These are phyloP conservation scores for Dendrocopos noguchii DNA, from an alignment of 2,113 vertebrate species.

Conservation along the genomic window DNA sequence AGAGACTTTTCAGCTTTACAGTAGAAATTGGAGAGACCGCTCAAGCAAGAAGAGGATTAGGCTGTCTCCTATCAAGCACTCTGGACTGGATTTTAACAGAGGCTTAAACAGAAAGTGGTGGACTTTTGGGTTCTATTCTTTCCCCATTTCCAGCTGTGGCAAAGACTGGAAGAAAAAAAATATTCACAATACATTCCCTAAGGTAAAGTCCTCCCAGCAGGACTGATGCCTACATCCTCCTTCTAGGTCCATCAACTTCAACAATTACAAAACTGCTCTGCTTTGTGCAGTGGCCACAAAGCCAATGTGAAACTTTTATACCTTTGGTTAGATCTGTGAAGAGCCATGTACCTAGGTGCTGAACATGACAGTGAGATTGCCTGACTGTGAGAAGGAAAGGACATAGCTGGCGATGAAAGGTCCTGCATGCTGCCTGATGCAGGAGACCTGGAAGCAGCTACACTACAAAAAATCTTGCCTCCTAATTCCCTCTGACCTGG, in stretches of 20 bases:
- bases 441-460: not conserved
- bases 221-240: not conserved
- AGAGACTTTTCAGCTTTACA: conserved; percentile 53
- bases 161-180: not conserved
- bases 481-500: not conserved
- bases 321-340: not conserved
- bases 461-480: rapidly evolving
- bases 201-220: not conserved
- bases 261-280: not conserved
- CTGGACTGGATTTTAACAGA: conserved; percentile 37
- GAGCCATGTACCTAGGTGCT: rapidly evolving
- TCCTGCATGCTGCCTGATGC: not conserved
- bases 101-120: conserved; percentile 39
- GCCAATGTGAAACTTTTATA: not conserved
- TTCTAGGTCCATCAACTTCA: not conserved
- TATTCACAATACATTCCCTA: not conserved
- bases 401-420: rapidly evolving
- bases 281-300: not conserved
- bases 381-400: not conserved
- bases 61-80: conserved; percentile 51
- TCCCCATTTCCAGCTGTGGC: not conserved
- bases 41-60: conserved; percentile 73
- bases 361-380: not conserved
- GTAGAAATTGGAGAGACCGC: conserved; percentile 70
- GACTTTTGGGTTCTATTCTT: not conserved